Base-by-base conservation (phyloP, 2,888 invertebrate genomes). In the Colletes collaris region DNA sequence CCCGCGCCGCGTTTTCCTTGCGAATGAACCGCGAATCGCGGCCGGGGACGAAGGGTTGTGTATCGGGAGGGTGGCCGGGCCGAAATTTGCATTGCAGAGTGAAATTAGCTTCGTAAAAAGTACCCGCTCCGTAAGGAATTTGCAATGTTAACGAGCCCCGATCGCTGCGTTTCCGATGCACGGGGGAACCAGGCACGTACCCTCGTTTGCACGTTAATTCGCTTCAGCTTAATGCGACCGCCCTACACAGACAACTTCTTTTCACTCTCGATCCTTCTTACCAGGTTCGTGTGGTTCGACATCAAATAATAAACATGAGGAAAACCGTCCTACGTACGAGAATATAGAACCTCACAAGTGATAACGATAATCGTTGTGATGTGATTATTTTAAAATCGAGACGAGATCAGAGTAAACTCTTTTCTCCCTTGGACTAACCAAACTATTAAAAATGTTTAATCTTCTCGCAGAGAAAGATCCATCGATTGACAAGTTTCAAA, bases 91-190 rank as follows among this genome's bases (percentile, higher is more conserved):
- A 89, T 87, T 87, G 89, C 88, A 89, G 83, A 88, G 85, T 84
- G 78, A 87, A 88, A 88, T 90, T 88, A 88, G 80, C 86, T 82
- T 75, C 37, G 82, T 74, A 85, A 88, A 87, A 88, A 88, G 70
- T 58, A 56, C 52, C 62, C 40, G 69, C 44, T 52, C 62, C 52
- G 46, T 62, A 64, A 70, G 74, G 77, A 86, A 89, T 89, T 88
- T 89, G 87, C 88, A 89, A 89, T 89, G 85, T 90, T 90, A 89
- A 90, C 89, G 87, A 88, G 82, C 63, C 37, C 66, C 76, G 78
- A 86, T 87, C 83, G 82, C 69, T 53, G 52, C 63, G 77, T 76
- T 84, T 79, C 78, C 81, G 73, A 82, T 82, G 80, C 77, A 40
- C 69, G 62, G 67, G 27, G 56, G 76, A 77, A 64, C 56, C 60